Conservation (phyloP, 1,140 invertebrate species). For the Drosophila simulans region DNA sequence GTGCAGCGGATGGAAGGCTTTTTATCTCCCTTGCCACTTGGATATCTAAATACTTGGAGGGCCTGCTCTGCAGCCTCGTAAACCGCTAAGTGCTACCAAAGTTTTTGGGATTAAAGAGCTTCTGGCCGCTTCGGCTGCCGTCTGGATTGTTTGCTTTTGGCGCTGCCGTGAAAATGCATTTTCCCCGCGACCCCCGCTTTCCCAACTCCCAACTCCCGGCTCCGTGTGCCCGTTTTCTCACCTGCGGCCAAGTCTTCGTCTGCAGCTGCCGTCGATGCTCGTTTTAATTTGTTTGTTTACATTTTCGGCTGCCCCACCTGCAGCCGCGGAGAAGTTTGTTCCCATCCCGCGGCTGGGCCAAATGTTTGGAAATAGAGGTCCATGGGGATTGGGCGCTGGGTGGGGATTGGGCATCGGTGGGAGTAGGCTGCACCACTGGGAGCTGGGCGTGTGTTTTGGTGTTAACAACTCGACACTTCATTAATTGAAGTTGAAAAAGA, state of each 20-base stretch:
- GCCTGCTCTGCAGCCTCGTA: slow-evolving; percentile 40
- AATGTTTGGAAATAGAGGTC: slow-evolving; percentile 73
- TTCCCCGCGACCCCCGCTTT: slow-evolving; percentile 8
- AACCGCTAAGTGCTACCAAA: slow-evolving; percentile 52
- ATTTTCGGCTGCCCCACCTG: slow-evolving; percentile 60
- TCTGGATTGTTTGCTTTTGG: slow-evolving; percentile 65
- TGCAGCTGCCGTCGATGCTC: slow-evolving; percentile 63
- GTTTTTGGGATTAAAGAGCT: slow-evolving; percentile 70
- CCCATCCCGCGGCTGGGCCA: slow-evolving; percentile 58
- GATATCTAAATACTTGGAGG: slow-evolving; percentile 41
- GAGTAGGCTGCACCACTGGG: slow-evolving; percentile 20
- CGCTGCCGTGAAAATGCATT: slow-evolving; percentile 67
- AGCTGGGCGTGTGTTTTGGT: slow-evolving; percentile 65
- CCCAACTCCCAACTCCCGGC: slow-evolving; percentile 14
- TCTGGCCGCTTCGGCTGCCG: slow-evolving; percentile 37
- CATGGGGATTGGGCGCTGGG: neutral
- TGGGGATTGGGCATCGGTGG: neutral
- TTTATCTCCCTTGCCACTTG: slow-evolving; percentile 31
- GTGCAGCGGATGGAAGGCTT: neutral
- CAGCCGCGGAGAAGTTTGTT: slow-evolving; percentile 57
- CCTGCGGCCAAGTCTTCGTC: slow-evolving; percentile 45
- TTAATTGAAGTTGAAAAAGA: slow-evolving; percentile 81
- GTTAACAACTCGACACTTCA: slow-evolving; percentile 83
- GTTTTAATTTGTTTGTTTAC: slow-evolving; percentile 83
- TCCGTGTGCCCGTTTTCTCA: slow-evolving; percentile 68